Evolutionary conservation across 2,888 invertebrate genomes (phyloP).

Genomic region (Euplexia lucipara): DNA sequence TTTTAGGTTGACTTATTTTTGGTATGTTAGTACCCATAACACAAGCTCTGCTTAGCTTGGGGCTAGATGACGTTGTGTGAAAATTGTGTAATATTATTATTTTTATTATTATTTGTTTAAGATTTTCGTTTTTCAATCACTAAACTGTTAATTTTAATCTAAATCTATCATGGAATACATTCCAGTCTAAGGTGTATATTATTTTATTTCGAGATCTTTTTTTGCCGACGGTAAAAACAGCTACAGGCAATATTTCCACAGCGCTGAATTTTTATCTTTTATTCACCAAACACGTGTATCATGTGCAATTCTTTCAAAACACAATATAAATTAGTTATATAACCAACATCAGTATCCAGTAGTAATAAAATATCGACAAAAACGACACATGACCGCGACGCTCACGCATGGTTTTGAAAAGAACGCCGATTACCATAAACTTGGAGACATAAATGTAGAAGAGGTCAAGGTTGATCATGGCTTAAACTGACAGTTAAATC

Average conservation of each 20-base stretch:
- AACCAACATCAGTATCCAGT: slow-evolving; percentile 7
- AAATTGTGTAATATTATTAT: too few relatives aligned
- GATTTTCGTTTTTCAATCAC: too few relatives aligned
- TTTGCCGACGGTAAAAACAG: neutral
- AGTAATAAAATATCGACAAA: slow-evolving; percentile 7
- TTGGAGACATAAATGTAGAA: slow-evolving; percentile 38
- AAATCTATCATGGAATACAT: too few relatives aligned
- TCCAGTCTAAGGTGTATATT: too few relatives aligned
- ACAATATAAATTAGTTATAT: slow-evolving; percentile 33
- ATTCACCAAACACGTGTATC: slow-evolving; percentile 5
- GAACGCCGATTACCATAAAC: slow-evolving; percentile 29
- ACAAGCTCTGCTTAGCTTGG: too few relatives aligned
- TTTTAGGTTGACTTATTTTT: too few relatives aligned
- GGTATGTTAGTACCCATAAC: too few relatives aligned
- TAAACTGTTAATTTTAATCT: too few relatives aligned
- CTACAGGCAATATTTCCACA: neutral
- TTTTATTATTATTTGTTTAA: too few relatives aligned
- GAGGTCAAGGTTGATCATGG: slow-evolving; percentile 51
- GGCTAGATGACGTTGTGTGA: too few relatives aligned
- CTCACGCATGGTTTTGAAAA: slow-evolving; percentile 27
- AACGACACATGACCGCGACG: slow-evolving; percentile 16
- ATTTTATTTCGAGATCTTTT: neutral
- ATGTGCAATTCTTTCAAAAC: slow-evolving; percentile 40
- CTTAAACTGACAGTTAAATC: slow-evolving; percentile 43
- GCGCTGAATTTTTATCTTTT: neutral